Evolutionary conservation across 2,113 vertebrate genomes (phyloP), one percentile per base, ranked within the genome.

Genomic region (Oenanthe oenanthe): DNA sequence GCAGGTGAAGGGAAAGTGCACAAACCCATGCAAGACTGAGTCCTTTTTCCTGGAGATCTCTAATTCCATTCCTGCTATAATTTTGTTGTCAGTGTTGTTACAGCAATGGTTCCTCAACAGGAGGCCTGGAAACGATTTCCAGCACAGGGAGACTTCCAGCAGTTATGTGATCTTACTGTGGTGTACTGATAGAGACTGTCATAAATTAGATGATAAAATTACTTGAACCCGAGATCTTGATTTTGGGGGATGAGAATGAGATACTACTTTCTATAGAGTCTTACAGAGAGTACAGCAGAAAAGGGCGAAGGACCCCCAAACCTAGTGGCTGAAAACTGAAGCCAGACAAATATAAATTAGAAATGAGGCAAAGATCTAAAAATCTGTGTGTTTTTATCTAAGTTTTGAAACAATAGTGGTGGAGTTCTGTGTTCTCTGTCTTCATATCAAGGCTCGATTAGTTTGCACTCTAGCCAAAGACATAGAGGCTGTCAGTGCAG

Each of bases 11-110:
- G 14, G 21, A 13, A 20, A 36, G 7, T 2, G 32, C 22, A 9
- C 51, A 36, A 21, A 66, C 2, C 12, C 25, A 0, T 17, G 21
- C 29, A 14, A 54, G n/a, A 48, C 1, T 1, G 48, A 67, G 13
- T 26, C 6, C 18, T 34, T 73, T 54, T 17, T 8, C 9, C 12
- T 16, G 72, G 50, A 72, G 67, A 18, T 48, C 58, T 65, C 43
- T 72, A 36, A 43, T 51, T 71, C 60, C 6, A 1, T 25, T 76
- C 26, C 31, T 24, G 36, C n/a, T 45, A 9, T 43, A 74, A n/a
- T 67, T 82, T 20, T 28, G 57, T 13, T 65, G 34, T 47, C 1
- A 4, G 7, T 36, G 54, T 42, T 50, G 71, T 70, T 72, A 32
- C 4, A 65, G 70, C 77, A 51, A 13, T 31, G 48, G 34, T n/a